Evolutionary conservation across 2,888 invertebrate genomes (phyloP).

Genomic region (Eurytoma adleriae): DNA sequence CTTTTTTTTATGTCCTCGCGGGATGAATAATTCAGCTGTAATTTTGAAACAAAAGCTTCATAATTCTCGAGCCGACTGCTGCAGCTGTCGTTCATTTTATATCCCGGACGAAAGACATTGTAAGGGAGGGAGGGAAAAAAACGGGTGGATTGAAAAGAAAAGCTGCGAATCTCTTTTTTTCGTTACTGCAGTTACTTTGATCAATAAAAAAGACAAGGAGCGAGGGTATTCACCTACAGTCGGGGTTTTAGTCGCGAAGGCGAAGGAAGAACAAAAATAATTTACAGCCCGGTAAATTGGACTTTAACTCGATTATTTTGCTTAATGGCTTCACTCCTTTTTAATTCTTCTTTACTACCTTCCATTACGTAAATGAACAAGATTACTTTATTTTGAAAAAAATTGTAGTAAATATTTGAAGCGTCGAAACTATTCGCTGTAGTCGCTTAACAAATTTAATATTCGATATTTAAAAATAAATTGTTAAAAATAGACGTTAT

Average conservation of each 20-base stretch:
- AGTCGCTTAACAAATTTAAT: no score
- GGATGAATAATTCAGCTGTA: conserved; percentile 40
- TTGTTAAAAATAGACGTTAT: no score
- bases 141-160: neutral
- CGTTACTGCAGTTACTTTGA: conserved; percentile 30
- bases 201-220: conserved; percentile 13
- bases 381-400: no score
- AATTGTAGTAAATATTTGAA: no score
- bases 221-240: neutral
- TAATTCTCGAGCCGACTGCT: conserved; percentile 39
- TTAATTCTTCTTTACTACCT: no score
- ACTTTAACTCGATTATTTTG: no score
- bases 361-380: no score
- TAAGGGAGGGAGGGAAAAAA: neutral
- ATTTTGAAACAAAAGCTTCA: conserved; percentile 45
- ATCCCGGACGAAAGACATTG: conserved; percentile 15
- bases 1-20: conserved; percentile 18
- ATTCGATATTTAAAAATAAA: no score
- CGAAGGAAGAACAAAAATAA: neutral
- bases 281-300: neutral
- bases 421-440: no score
- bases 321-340: no score
- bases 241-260: neutral
- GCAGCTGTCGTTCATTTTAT: conserved; percentile 43
- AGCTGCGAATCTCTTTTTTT: conserved; percentile 12